Conservation (phyloP, 2,888 invertebrate species). For the Mythimna ferrago region DNA sequence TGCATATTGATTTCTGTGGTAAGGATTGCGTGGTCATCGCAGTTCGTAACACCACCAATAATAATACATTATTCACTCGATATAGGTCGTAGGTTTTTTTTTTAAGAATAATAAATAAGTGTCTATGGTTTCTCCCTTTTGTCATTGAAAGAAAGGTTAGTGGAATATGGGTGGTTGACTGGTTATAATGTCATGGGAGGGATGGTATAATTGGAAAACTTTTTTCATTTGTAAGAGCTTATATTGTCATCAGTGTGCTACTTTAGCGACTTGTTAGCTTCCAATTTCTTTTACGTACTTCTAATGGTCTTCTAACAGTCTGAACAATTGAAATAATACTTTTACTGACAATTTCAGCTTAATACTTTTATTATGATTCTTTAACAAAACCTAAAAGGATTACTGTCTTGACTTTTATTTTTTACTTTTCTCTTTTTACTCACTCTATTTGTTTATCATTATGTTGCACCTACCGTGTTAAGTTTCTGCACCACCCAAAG, state of each 20-base stretch:
- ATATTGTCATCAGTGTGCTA: neutral
- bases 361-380: neutral
- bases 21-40: slow-evolving; percentile 53
- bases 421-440: no score
- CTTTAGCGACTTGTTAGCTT: no score
- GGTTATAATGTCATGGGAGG: slow-evolving; percentile 2
- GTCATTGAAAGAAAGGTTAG: slow-evolving; percentile 27
- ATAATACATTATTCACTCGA: slow-evolving; percentile 60
- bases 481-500: no score
- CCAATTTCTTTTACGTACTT: neutral
- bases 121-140: neutral
- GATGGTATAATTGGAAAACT: slow-evolving; percentile 16
- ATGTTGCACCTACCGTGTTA: no score
- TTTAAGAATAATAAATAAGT: slow-evolving; percentile 15
- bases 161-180: neutral
- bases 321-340: neutral
- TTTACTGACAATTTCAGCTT: no score
- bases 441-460: no score
- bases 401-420: no score
- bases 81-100: slow-evolving; percentile 36
- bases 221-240: slow-evolving; percentile 18
- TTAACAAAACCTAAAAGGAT: neutral
- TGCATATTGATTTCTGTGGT: slow-evolving; percentile 65
- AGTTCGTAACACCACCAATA: slow-evolving; percentile 35
- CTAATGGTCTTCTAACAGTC: neutral